Conservation (phyloP, 2,888 invertebrate species). For the Cephus runcator region DNA sequence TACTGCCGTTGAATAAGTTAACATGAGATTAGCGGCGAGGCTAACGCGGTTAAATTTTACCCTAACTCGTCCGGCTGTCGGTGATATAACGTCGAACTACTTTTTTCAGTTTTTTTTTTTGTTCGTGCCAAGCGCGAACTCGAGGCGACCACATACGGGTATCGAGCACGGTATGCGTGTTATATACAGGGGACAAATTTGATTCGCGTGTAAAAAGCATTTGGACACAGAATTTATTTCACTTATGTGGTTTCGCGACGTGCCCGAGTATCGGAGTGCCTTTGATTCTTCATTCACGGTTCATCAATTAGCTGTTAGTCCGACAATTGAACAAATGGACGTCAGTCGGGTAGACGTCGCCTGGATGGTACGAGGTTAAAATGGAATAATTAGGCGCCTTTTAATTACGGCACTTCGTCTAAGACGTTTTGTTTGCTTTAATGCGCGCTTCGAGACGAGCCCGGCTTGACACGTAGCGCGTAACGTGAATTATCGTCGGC, state of each 20-base stretch:
- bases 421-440: constrained; percentile 29
- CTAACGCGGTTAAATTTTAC: background rate
- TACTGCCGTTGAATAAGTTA: background rate
- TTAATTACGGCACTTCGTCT: constrained; percentile 40
- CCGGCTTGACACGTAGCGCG: background rate
- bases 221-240: too few species aligned
- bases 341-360: background rate
- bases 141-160: too few species aligned
- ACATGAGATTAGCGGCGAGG: background rate
- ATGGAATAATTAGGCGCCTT: constrained; percentile 41
- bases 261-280: too few species aligned
- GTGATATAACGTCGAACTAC: background rate
- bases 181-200: background rate
- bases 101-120: background rate
- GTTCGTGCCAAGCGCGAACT: background rate
- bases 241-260: too few species aligned
- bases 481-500: background rate
- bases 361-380: constrained; percentile 31
- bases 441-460: background rate
- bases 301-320: background rate
- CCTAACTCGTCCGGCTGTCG: background rate
- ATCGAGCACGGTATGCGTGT: background rate
- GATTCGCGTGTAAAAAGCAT: too few species aligned
- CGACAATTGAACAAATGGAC: background rate
- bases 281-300: background rate